phyloP scores from a whole-genome alignment of 30 jellyfish, hydroid and myxozoan species.

The Euphysa ruthae region DNA sequence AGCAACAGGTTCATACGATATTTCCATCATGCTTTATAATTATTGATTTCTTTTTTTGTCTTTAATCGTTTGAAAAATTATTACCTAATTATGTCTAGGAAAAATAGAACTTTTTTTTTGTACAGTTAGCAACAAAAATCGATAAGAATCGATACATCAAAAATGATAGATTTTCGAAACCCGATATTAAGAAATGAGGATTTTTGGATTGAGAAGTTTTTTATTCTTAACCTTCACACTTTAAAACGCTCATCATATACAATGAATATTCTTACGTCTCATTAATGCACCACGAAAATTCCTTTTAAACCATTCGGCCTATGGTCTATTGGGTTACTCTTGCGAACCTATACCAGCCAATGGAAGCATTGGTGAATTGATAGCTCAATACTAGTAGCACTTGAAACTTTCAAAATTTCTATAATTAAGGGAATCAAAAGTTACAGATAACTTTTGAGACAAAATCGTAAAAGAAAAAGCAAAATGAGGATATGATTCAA shows the following conservation, averaged over 20 bases:
- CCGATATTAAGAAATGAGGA: neutral
- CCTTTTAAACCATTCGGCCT: neutral
- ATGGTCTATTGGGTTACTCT: too few species aligned
- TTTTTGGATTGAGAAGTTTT: neutral
- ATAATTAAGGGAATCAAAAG: too few species aligned
- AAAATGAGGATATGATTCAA: too few species aligned
- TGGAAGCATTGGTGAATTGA: too few species aligned
- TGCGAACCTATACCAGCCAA: too few species aligned
- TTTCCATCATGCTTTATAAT: neutral
- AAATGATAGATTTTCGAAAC: neutral
- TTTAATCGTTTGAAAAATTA: neutral
- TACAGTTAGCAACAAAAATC: neutral
- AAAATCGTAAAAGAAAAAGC: too few species aligned
- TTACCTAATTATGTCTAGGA: neutral
- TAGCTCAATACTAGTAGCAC: too few species aligned
- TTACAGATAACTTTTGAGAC: too few species aligned
- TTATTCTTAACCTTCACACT: neutral
- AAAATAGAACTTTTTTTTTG: neutral
- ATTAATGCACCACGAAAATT: neutral
- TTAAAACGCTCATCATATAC: neutral
- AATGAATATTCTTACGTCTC: too few species aligned
- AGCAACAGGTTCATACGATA: neutral
- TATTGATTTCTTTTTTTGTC: neutral
- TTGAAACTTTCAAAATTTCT: too few species aligned
- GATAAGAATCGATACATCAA: neutral